Conservation (phyloP, 2,113 vertebrate species). For the Rhinopomastus cyanomelas region DNA sequence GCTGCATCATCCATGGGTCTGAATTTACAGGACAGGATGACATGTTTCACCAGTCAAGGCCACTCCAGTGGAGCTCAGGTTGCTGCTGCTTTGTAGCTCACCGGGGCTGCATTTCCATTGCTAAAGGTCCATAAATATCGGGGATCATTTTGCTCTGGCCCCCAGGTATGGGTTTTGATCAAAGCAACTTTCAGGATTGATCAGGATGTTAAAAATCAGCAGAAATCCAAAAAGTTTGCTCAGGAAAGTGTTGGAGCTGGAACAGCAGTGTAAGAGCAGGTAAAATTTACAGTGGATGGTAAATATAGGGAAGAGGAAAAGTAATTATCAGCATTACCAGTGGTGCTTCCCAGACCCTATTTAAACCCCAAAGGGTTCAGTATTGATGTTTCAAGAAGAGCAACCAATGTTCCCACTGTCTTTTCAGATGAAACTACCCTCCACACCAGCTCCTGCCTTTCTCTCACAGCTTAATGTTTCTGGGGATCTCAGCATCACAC, state of each 20-base stretch:
- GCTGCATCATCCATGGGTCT: fast-evolving
- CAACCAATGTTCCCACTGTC: background rate
- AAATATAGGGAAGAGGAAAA: background rate
- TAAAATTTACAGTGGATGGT: background rate
- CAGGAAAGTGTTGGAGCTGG: background rate
- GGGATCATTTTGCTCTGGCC: background rate
- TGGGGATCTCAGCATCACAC: fast-evolving
- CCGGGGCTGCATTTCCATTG: background rate
- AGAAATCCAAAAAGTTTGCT: background rate
- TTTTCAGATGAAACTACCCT: background rate
- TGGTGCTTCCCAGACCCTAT: background rate
- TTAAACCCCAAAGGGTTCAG: background rate
- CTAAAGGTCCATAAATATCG: background rate
- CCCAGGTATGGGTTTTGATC: background rate
- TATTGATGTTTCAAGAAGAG: fast-evolving
- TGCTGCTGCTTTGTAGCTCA: background rate
- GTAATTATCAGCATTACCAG: background rate
- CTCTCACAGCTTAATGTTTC: background rate
- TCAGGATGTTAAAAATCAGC: fast-evolving
- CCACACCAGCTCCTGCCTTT: background rate
- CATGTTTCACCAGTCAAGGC: background rate
- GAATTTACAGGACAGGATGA: background rate
- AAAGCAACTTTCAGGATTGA: background rate
- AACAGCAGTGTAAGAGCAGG: background rate
- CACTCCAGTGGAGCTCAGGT: background rate